phyloP scores from a whole-genome alignment of 2,797 vertebrate species.

The Heteromormyrus szaboi region DNA sequence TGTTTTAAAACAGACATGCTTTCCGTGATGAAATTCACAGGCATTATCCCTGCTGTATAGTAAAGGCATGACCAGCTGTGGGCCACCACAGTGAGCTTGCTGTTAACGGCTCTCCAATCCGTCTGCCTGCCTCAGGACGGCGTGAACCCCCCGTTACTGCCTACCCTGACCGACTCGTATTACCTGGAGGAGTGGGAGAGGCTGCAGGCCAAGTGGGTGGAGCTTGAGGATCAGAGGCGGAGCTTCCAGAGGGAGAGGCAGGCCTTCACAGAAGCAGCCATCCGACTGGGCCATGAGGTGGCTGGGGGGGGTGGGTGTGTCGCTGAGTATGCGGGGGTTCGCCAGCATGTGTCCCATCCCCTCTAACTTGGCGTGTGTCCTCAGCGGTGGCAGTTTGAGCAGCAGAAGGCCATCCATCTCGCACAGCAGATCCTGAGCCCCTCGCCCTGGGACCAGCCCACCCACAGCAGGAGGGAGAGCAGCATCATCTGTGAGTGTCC shows the following conservation, averaged over 20 bases:
- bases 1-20: neutral
- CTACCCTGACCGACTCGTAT: constrained; percentile 55
- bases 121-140: constrained; percentile 44
- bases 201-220: constrained; percentile 49
- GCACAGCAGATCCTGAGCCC: constrained; percentile 54
- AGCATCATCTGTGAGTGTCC: constrained; percentile 4
- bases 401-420: constrained; percentile 50
- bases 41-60: neutral
- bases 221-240: constrained; percentile 55
- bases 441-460: constrained; percentile 33
- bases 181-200: constrained; percentile 69
- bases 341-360: neutral
- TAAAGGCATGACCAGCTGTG: neutral
- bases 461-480: constrained; percentile 37
- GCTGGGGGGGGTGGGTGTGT: neutral
- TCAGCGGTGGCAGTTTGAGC: constrained; percentile 59
- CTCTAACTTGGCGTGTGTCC: neutral
- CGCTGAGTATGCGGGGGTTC: neutral
- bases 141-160: constrained; percentile 34
- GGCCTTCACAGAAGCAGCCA: constrained; percentile 69
- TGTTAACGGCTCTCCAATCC: neutral
- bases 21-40: neutral
- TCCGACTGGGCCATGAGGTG: constrained; percentile 67
- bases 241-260: constrained; percentile 64
- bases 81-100: neutral